Percentiles rank a stretch among this genome's conserved stretches.
These are phyloP conservation scores for Eristalis tenax DNA, from an alignment of 2,888 invertebrate species.

Conservation along the genomic window DNA sequence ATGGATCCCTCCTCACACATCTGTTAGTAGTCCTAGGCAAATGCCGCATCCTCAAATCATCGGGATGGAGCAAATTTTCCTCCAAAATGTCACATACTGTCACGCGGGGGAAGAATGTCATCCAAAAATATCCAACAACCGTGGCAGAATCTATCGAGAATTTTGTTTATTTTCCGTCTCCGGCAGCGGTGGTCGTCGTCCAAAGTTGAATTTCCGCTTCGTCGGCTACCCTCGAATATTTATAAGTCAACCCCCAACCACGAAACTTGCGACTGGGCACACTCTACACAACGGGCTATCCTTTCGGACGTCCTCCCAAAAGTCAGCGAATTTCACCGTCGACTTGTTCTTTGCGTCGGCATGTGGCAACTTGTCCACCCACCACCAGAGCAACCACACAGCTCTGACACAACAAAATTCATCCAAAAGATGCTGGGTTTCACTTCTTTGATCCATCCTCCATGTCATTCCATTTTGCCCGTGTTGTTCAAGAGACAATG, in stretches of 20 bases:
- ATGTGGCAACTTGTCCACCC: slow-evolving; percentile 26
- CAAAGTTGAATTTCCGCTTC: slow-evolving; percentile 21
- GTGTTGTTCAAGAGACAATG: neutral
- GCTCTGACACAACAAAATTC: neutral
- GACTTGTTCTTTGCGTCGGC: slow-evolving; percentile 1
- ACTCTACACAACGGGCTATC: slow-evolving; percentile 3
- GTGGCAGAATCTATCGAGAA: neutral
- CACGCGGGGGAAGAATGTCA: neutral
- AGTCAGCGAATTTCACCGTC: slow-evolving; percentile 35
- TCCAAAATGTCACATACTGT: slow-evolving; percentile 9
- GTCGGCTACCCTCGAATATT: neutral
- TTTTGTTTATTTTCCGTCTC: slow-evolving; percentile 12
- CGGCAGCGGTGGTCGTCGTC: neutral
- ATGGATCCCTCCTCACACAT: neutral
- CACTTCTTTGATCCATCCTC: slow-evolving; percentile 49
- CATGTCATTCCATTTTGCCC: neutral
- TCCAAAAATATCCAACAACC: slow-evolving; percentile 8
- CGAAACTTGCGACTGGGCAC: neutral
- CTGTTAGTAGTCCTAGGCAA: neutral
- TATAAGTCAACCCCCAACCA: neutral
- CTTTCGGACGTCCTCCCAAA: slow-evolving; percentile 8
- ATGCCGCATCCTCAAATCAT: neutral
- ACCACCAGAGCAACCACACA: neutral
- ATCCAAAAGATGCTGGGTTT: slow-evolving; percentile 8
- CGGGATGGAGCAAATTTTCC: neutral